Conservation (phyloP, 2,797 vertebrate genomes). For the Bryconaethiops microstoma region DNA sequence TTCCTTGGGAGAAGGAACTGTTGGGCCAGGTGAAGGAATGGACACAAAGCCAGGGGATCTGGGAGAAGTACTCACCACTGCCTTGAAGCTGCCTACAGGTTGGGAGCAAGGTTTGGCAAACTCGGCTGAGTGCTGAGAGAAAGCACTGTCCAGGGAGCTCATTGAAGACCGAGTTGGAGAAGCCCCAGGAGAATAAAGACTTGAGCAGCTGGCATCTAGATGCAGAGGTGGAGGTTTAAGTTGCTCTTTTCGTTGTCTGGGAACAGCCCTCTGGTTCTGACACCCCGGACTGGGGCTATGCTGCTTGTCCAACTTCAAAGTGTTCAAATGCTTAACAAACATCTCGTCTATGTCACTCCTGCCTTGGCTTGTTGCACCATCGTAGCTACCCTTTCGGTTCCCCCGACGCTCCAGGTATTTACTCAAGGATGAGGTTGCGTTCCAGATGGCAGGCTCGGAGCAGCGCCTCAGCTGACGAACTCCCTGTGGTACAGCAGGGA, state of each 20-base stretch:
- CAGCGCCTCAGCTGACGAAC: constrained; percentile 81
- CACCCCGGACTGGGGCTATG: constrained; percentile 60
- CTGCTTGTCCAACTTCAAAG: constrained; percentile 66
- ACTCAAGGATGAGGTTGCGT: constrained; percentile 54
- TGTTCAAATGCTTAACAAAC: constrained; percentile 65
- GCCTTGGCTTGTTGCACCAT: constrained; percentile 59
- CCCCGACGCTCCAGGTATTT: constrained; percentile 55
- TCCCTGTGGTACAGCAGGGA: constrained; percentile 58
- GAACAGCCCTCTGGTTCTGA: constrained; percentile 60
- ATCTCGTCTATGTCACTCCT: constrained; percentile 63
- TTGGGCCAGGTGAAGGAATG: constrained; percentile 51
- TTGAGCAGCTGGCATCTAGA: constrained; percentile 86
- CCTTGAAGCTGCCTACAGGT: constrained; percentile 59
- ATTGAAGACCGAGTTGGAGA: constrained; percentile 89
- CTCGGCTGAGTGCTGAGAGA: constrained; percentile 90
- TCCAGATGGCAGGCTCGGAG: constrained; percentile 85
- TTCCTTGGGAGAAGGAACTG: constrained; percentile 62
- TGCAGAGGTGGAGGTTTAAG: constrained; percentile 75
- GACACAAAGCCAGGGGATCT: constrained; percentile 57
- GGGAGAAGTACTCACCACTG: constrained; percentile 62
- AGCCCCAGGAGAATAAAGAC: constrained; percentile 86
- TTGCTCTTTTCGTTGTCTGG: constrained; percentile 67
- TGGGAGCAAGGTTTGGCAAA: constrained; percentile 76
- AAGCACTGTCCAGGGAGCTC: constrained; percentile 92
- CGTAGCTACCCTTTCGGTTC: constrained; percentile 86